Conservation (phyloP, 2,888 invertebrate genomes). For the Altica lythri region DNA sequence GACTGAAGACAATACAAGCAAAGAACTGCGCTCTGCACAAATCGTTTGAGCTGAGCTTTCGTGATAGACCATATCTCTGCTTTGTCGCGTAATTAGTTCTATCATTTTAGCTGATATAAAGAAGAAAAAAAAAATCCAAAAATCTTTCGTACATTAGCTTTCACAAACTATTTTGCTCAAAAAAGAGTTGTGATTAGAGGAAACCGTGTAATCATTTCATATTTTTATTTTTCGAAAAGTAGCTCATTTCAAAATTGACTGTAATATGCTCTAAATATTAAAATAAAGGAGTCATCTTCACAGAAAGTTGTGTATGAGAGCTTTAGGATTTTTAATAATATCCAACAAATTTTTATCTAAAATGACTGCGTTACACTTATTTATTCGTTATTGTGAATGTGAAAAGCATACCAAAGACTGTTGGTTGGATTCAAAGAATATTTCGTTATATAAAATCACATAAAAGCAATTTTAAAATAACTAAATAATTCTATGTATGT, state of each 20-base stretch:
- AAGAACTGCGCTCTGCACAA: slow-evolving; percentile 54
- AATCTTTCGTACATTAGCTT: slow-evolving; percentile 14
- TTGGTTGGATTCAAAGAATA: slow-evolving; percentile 47
- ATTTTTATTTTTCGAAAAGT: slow-evolving; percentile 11
- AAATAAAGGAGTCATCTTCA: slow-evolving; percentile 2
- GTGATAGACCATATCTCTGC: slow-evolving; percentile 57
- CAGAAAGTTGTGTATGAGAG: slow-evolving; percentile 20
- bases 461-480: not conserved
- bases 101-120: slow-evolving; percentile 30
- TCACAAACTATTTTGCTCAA: slow-evolving; percentile 22
- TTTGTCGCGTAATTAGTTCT: slow-evolving; percentile 50
- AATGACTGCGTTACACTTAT: slow-evolving; percentile 40
- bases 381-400: slow-evolving; percentile 53
- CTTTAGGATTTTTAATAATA: slow-evolving; percentile 15
- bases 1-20: slow-evolving; percentile 59
- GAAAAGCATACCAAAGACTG: slow-evolving; percentile 56
- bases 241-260: slow-evolving; percentile 21
- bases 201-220: slow-evolving; percentile 12
- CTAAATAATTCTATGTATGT: not conserved
- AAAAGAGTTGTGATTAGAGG: slow-evolving; percentile 20
- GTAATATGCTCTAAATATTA: slow-evolving; percentile 17
- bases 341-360: slow-evolving; percentile 27
- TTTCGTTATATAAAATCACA: slow-evolving; percentile 33
- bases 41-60: slow-evolving; percentile 52
- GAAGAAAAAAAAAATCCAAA: slow-evolving; percentile 12